Conservation (phyloP, 2,113 vertebrate genomes). For the Cercocebus atys region DNA sequence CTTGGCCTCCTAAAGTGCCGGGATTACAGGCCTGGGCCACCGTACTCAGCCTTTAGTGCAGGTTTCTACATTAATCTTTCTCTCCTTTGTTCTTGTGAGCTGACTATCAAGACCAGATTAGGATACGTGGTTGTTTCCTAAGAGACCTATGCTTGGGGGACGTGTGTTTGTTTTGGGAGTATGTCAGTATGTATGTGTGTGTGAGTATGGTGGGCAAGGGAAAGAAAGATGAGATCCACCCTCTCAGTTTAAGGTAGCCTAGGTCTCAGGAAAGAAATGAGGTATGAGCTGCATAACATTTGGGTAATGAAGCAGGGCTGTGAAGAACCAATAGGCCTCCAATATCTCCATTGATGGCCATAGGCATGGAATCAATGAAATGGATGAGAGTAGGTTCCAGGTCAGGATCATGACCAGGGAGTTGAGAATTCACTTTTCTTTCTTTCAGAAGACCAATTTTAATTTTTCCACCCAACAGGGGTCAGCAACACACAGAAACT, state of each 20-base stretch:
- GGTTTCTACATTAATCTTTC: background rate
- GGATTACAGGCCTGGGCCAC: too few species aligned
- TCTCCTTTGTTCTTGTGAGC: background rate
- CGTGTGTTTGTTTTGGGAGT: background rate
- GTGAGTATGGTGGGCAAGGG: background rate
- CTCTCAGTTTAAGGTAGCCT: background rate
- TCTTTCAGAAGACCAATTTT: background rate
- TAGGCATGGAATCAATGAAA: fast-evolving
- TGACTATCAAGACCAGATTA: background rate
- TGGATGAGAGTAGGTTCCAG: background rate
- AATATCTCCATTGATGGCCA: fast-evolving
- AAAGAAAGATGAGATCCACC: background rate
- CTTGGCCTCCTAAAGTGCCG: too few species aligned
- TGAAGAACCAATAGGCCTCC: background rate
- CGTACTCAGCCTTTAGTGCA: fast-evolving
- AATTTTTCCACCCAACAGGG: background rate
- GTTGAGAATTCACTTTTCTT: background rate
- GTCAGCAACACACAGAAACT: slow-evolving; percentile 29
- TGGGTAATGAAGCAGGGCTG: background rate
- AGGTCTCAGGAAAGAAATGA: background rate
- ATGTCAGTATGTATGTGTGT: background rate
- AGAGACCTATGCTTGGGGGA: background rate
- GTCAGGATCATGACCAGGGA: background rate
- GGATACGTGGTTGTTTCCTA: background rate
- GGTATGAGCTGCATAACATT: background rate